These are phyloP conservation scores for Magallana nippona DNA, from an alignment of 2,888 invertebrate species.

Conservation along the genomic window DNA sequence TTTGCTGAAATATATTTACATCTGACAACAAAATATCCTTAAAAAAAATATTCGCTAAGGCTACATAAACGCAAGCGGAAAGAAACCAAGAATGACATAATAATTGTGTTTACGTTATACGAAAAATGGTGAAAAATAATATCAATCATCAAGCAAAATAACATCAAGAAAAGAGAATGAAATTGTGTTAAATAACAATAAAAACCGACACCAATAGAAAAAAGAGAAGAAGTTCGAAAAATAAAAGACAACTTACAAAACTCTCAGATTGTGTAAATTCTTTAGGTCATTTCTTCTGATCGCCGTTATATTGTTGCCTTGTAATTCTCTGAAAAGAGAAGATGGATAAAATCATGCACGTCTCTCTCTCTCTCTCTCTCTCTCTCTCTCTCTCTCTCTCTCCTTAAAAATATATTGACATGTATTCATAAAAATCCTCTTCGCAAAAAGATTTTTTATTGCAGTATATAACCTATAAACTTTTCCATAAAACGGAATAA, in stretches of 20 bases:
- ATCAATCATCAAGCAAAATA: neutral
- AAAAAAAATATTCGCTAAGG: neutral
- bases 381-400: neutral
- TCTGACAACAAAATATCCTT: slow-evolving; percentile 1
- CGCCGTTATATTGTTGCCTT: slow-evolving; percentile 49
- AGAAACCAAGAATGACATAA: no score
- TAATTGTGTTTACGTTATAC: no score
- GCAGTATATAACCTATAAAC: neutral
- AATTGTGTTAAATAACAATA: neutral
- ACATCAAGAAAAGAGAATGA: neutral
- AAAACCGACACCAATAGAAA: neutral
- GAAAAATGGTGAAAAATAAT: neutral
- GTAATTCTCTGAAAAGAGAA: slow-evolving; percentile 49
- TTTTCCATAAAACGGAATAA: slow-evolving; percentile 1
- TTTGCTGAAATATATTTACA: neutral
- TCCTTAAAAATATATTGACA: neutral
- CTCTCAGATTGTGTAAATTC: slow-evolving; percentile 45
- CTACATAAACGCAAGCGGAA: neutral
- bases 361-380: slow-evolving; percentile 22
- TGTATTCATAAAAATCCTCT: neutral
- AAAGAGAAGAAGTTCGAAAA: neutral
- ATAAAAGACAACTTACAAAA: slow-evolving; percentile 46
- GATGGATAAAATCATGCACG: neutral
- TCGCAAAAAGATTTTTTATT: no score
- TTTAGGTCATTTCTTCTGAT: slow-evolving; percentile 46